phyloP scores from a whole-genome alignment of 2,888 invertebrate genomes.

The Chymomyza procnemis region DNA sequence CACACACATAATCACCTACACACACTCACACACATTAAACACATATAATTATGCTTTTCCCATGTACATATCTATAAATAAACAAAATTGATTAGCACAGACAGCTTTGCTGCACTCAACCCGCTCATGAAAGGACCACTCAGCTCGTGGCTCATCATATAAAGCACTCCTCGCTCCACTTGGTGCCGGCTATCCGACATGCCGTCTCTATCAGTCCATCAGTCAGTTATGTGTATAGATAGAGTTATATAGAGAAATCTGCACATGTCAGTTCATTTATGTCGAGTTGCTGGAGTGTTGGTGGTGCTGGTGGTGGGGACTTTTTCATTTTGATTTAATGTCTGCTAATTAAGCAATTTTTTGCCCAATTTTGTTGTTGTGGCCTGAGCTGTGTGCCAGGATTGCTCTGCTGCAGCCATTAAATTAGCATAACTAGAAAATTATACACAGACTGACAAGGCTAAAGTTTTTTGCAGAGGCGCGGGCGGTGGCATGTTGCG shows the following conservation, averaged over 20 bases:
- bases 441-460: conserved; percentile 48
- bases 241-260: conserved; percentile 33
- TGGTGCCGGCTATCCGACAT: neutral
- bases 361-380: conserved; percentile 34
- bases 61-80: conserved; percentile 56
- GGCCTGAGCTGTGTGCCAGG: neutral
- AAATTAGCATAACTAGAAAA: conserved; percentile 72
- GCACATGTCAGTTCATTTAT: conserved; percentile 61
- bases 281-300: neutral
- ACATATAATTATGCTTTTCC: conserved; percentile 3
- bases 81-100: conserved; percentile 70
- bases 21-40: neutral
- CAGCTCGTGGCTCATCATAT: neutral
- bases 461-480: no score
- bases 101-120: conserved; percentile 60
- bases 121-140: conserved; percentile 38
- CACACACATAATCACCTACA: neutral
- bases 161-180: neutral
- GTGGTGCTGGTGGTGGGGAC: neutral
- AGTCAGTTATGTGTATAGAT: neutral
- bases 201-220: neutral
- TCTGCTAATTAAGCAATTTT: conserved; percentile 68
- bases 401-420: conserved; percentile 58
- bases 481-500: neutral
- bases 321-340: conserved; percentile 72